Evolutionary conservation across 2,797 vertebrate species (phyloP).

Genomic region (Onychomys arenicola): DNA sequence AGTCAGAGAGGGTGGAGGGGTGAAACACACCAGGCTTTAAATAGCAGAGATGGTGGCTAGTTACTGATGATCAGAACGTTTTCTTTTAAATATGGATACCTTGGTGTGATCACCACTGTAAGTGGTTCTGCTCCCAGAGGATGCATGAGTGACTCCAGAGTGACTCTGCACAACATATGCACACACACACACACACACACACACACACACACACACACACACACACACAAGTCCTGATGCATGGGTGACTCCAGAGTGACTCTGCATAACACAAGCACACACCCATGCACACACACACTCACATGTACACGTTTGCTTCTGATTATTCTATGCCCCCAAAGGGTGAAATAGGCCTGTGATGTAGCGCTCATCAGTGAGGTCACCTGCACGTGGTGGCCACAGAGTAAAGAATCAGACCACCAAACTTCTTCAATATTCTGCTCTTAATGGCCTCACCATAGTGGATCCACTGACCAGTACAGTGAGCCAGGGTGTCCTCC

Average conservation of each 20-base stretch:
- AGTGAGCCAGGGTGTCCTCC: rapidly evolving
- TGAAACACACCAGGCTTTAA: not conserved
- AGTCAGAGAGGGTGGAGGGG: not conserved
- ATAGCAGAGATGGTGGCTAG: not conserved
- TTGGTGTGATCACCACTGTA: rapidly evolving
- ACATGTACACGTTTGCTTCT: not conserved
- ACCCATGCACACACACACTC: rapidly evolving
- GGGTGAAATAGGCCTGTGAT: not conserved
- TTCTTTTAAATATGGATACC: not conserved
- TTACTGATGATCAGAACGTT: not conserved
- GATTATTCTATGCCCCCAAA: not conserved
- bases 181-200: rapidly evolving
- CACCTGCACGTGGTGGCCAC: rapidly evolving
- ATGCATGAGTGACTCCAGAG: not conserved
- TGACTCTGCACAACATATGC: not conserved
- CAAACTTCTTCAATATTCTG: rapidly evolving
- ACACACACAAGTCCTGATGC: not conserved
- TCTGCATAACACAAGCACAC: not conserved
- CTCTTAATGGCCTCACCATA: not conserved
- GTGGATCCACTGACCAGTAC: rapidly evolving
- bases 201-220: rapidly evolving
- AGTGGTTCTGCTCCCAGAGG: not conserved
- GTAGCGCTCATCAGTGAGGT: rapidly evolving
- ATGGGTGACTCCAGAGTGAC: not conserved
- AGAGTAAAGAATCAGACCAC: not conserved